These are phyloP conservation scores for Aphis craccivora DNA, from an alignment of 1,140 invertebrate species.

Conservation along the genomic window DNA sequence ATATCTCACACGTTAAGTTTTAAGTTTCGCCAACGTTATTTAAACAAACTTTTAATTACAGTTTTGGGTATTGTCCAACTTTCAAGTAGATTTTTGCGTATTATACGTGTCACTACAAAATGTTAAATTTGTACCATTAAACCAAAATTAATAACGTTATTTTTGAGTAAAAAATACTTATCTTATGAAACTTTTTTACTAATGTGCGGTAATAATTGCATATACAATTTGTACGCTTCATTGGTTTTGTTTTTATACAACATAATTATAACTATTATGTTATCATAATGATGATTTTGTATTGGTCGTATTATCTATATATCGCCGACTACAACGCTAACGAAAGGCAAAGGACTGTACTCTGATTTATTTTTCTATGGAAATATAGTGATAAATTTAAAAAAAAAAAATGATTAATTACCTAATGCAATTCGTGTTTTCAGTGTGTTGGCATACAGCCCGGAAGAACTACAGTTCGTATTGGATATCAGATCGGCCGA, in stretches of 20 bases:
- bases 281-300: not conserved
- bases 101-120: not conserved
- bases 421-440: not conserved
- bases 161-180: not conserved
- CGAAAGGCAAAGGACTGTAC: not conserved
- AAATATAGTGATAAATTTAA: not conserved
- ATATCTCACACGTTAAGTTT: not conserved
- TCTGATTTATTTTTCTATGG: not conserved
- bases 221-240: not conserved
- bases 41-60: not conserved
- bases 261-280: not conserved
- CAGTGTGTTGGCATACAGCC: conserved; percentile 75
- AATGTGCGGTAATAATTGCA: not conserved
- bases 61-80: not conserved
- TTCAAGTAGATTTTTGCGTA: not conserved
- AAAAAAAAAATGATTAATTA: too few species aligned
- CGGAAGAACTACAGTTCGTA: conserved; percentile 75
- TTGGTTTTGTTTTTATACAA: not conserved
- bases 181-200: not conserved
- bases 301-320: not conserved
- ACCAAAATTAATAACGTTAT: not conserved
- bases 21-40: not conserved
- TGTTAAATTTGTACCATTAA: not conserved
- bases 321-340: too few species aligned
- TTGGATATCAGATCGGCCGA: conserved; percentile 74